Conservation (phyloP, 2,888 invertebrate species). For the Hydraecia micacea region DNA sequence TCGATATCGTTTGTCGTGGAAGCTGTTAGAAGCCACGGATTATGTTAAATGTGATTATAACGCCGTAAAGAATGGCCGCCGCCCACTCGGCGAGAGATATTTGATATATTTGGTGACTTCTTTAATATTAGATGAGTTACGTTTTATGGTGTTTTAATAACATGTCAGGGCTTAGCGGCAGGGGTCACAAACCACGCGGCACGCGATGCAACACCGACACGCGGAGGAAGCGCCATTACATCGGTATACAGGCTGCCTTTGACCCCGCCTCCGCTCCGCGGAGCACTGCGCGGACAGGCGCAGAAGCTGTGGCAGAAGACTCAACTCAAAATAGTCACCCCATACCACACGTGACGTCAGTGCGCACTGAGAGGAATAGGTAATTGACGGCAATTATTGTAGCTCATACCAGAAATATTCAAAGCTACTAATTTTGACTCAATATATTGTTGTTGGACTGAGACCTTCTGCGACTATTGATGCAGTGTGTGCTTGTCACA, state of each 20-base stretch:
- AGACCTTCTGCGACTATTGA: background rate
- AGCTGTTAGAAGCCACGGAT: slow-evolving; percentile 23
- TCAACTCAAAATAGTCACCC: background rate
- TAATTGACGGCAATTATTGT: background rate
- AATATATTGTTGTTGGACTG: background rate
- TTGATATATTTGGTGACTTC: slow-evolving; percentile 37
- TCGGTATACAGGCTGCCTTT: slow-evolving; percentile 12
- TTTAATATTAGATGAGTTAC: slow-evolving; percentile 38
- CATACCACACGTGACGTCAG: background rate
- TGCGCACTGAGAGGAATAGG: background rate
- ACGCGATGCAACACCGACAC: slow-evolving; percentile 45
- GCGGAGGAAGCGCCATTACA: slow-evolving; percentile 17
- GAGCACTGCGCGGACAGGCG: background rate
- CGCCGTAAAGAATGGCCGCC: slow-evolving; percentile 11
- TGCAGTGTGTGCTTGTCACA: background rate
- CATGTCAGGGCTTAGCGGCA: slow-evolving; percentile 47
- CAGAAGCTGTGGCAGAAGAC: background rate
- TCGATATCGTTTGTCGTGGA: slow-evolving; percentile 3
- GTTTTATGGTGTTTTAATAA: slow-evolving; percentile 61
- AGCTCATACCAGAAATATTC: background rate
- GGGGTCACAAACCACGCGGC: slow-evolving; percentile 35
- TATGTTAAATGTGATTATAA: slow-evolving; percentile 37
- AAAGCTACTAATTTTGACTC: background rate
- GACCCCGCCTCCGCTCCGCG: slow-evolving; percentile 15
- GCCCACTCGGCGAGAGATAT: slow-evolving; percentile 2